These are phyloP conservation scores for Paedocypris sp. DNA, from an alignment of 2,113 vertebrate species.

Conservation along the genomic window DNA sequence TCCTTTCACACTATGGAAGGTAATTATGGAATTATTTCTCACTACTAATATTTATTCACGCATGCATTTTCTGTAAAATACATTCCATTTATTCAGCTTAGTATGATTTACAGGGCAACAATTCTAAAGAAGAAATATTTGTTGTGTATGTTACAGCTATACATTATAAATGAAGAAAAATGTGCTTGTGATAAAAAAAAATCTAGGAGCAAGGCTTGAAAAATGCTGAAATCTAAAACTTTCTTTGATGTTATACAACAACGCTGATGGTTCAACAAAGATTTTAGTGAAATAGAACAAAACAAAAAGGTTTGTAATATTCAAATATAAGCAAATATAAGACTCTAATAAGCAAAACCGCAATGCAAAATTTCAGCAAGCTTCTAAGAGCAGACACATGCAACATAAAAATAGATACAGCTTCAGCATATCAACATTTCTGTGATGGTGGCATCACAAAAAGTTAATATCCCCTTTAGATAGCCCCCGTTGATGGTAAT, in stretches of 20 bases:
- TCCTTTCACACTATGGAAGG: no score
- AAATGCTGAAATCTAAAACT: neutral
- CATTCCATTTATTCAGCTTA: conserved; percentile 23
- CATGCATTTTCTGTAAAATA: conserved; percentile 8
- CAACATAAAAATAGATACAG: neutral
- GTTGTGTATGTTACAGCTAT: conserved; percentile 14
- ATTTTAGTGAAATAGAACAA: neutral
- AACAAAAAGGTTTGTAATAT: neutral
- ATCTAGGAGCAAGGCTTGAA: neutral
- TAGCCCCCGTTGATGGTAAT: conserved; percentile 19
- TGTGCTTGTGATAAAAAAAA: neutral
- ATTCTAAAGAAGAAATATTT: conserved; percentile 17
- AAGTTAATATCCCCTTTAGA: conserved; percentile 3
- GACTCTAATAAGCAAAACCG: neutral
- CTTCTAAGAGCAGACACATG: neutral
- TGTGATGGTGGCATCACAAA: neutral
- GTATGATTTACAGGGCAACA: conserved; percentile 3
- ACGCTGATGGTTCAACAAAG: conserved; percentile 4
- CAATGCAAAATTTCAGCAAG: no score
- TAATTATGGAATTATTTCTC: conserved; percentile 6
- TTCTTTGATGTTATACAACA: neutral
- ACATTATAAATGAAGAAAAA: conserved; percentile 20
- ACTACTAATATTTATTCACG: conserved; percentile 14
- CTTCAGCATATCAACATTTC: neutral
- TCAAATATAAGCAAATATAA: conserved; percentile 1